Evolutionary conservation across 2,797 vertebrate species (phyloP).

Genomic region (Heterohyrax brucei): DNA sequence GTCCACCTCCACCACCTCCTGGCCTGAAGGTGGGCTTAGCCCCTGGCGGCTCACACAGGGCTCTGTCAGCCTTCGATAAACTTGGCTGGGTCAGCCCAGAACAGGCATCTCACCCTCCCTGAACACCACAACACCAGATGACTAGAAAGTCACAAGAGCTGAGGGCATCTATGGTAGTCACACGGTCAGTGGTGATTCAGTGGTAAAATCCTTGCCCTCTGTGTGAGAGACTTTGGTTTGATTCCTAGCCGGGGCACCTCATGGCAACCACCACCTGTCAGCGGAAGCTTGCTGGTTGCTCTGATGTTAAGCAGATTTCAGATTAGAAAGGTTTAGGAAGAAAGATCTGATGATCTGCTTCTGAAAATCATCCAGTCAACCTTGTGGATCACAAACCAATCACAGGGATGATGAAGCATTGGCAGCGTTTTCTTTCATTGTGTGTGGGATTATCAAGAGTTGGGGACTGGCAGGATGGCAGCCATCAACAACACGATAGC

Average conservation of each 20-base stretch:
- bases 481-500: background rate
- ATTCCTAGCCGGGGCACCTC: background rate
- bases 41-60: background rate
- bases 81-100: background rate
- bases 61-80: background rate
- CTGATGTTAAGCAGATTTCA: background rate
- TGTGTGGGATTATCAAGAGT: background rate
- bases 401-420: background rate
- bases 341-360: background rate
- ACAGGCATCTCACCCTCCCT: background rate
- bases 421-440: background rate
- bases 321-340: background rate
- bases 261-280: background rate
- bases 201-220: background rate
- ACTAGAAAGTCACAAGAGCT: background rate
- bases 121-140: background rate
- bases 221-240: background rate
- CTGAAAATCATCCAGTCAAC: background rate
- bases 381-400: background rate
- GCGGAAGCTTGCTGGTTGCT: background rate
- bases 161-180: background rate
- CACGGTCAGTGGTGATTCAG: background rate
- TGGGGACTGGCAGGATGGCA: background rate
- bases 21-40: background rate
- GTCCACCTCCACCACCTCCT: background rate